phyloP scores from a whole-genome alignment of 1,140 invertebrate genomes.

The Ceratina calcarata region DNA sequence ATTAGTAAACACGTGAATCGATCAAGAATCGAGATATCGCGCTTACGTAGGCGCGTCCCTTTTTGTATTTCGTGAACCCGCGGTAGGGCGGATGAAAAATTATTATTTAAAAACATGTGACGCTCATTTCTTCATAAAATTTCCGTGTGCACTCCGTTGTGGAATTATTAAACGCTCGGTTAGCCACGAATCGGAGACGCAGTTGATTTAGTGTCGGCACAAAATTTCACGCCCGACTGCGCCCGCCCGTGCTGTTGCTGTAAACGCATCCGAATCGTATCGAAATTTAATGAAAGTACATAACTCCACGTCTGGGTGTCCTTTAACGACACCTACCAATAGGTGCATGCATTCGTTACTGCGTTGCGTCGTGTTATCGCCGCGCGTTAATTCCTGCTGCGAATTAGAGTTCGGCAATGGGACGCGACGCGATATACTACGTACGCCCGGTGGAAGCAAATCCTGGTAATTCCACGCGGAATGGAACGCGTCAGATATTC shows the following conservation, averaged over 20 bases:
- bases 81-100: no score
- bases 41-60: no score
- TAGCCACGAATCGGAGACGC: neutral
- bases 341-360: neutral
- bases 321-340: neutral
- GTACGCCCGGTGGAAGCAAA: no score
- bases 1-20: neutral
- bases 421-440: neutral
- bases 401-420: slow-evolving; percentile 13
- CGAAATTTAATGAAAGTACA: slow-evolving; percentile 1
- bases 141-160: no score
- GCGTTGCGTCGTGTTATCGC: neutral
- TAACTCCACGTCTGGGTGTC: neutral
- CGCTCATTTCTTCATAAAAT: no score
- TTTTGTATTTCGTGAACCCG: no score
- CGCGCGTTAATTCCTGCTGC: neutral
- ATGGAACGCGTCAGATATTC: neutral
- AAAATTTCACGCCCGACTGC: neutral
- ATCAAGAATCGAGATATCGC: neutral
- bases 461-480: neutral
- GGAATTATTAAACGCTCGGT: neutral
- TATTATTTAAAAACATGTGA: no score
- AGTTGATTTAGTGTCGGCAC: neutral
- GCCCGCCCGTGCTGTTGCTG: no score
- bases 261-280: neutral